Conservation (phyloP, 1,140 invertebrate species). For the Paralvinella palmiformis region DNA sequence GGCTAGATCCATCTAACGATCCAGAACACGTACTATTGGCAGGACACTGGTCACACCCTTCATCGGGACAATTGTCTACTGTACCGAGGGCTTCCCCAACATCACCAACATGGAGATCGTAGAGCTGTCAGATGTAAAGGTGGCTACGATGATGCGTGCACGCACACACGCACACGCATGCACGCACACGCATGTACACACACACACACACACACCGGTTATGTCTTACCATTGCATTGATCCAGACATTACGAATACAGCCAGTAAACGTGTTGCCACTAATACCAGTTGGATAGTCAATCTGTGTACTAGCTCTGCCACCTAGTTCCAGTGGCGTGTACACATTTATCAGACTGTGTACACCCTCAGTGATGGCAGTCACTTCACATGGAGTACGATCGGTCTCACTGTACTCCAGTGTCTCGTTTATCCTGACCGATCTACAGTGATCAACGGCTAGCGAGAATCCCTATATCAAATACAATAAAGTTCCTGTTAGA, state of each 20-base stretch:
- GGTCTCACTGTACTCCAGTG: slow-evolving; percentile 38
- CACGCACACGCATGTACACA: too few relatives aligned
- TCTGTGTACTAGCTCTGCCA: slow-evolving; percentile 61
- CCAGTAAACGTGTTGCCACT: slow-evolving; percentile 78
- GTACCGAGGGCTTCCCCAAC: slow-evolving; percentile 79
- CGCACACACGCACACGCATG: too few relatives aligned
- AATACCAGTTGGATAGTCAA: slow-evolving; percentile 54
- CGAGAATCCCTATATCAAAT: slow-evolving; percentile 11
- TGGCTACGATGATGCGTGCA: too few relatives aligned
- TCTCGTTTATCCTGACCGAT: slow-evolving; percentile 73
- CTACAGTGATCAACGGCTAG: slow-evolving; percentile 89
- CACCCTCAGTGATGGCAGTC: slow-evolving; percentile 78
- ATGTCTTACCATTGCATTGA: slow-evolving; percentile 80
- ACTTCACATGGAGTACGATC: slow-evolving; percentile 84
- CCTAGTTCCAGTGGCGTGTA: slow-evolving; percentile 91
- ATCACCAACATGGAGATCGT: slow-evolving; percentile 72
- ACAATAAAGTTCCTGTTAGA: too few relatives aligned
- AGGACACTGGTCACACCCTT: slow-evolving; percentile 45
- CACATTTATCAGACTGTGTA: slow-evolving; percentile 94
- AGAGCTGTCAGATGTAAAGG: too few relatives aligned
- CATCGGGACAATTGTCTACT: slow-evolving; percentile 75
- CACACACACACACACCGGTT: too few relatives aligned
- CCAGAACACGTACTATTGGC: slow-evolving; percentile 72
- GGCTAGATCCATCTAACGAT: slow-evolving; percentile 53
- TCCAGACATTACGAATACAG: slow-evolving; percentile 88